Evolutionary conservation across 2,888 invertebrate species (phyloP), one percentile per base, ranked within the genome.

Genomic region (Bellardia pandia): DNA sequence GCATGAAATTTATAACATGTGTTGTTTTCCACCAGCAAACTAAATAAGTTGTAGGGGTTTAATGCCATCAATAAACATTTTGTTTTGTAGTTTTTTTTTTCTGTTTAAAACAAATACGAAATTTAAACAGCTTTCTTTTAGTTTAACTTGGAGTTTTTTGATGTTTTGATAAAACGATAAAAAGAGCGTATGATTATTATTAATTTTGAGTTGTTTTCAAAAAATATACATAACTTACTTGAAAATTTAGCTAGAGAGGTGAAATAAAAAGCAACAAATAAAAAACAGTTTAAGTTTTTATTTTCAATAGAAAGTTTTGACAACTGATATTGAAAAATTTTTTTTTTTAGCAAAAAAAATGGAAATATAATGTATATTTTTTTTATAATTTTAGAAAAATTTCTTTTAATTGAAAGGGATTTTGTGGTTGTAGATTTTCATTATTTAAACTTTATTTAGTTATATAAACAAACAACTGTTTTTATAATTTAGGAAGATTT

Each of bases 11-110:
- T 9, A 37, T n/a, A 75, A 75, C 68, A 75, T 82, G 68, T 76
- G 81, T 69, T 82, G 51, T 75, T 75, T 69, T 51, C n/a, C 37
- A 9, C 5, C 33, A 42, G 23, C 14, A 42, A 72, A 72, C 14
- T 16, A 23, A 11, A 9, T 30, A 58, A 58, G 58, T 30, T 11
- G 30, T 30, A 30, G 4, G 58, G 58, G 58, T 13, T 56, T 56
- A 56, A 56, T 16, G 8, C 53, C 16, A 56, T 16, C 23, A 56
- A 56, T 56, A 23, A 16, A 9, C 23, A 56, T 13, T 13, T 56
- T 16, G 53, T 51, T 51, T 51, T 51, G 14, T 51, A 14, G 51
- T 51, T 14, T 51, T 51, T 48, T 48, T 14, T 51, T 51, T 51
- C 11, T 14, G 14, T 51, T 51, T 51, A 14, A 11, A 1, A n/a